Percentiles rank a stretch among this genome's conserved stretches.
Evolutionary conservation across 2,888 invertebrate species (phyloP).

Genomic region (Trachelus iudaicus): DNA sequence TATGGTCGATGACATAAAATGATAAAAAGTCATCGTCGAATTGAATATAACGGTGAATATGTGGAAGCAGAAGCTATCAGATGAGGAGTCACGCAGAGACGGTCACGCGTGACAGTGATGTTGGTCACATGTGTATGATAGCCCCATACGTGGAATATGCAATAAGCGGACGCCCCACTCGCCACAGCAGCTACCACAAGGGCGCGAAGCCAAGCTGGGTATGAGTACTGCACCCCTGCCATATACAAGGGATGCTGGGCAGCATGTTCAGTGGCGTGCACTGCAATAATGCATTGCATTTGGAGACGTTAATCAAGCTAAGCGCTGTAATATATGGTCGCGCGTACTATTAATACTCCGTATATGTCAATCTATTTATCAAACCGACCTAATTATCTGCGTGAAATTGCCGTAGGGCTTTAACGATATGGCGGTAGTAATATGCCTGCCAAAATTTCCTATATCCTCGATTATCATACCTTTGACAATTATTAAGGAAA

Average conservation of each 20-base stretch:
- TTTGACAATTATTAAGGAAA: neutral
- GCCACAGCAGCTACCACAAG: slow-evolving; percentile 15
- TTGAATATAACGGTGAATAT: neutral
- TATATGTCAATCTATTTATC: slow-evolving; percentile 50
- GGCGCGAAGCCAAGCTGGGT: slow-evolving; percentile 29
- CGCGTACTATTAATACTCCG: slow-evolving; percentile 37
- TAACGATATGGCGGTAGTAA: neutral
- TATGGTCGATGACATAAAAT: neutral
- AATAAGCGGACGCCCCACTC: slow-evolving; percentile 34
- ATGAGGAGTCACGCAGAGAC: neutral
- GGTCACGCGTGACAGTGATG: slow-evolving; percentile 28
- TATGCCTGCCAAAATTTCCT: neutral
- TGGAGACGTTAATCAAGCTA: slow-evolving; percentile 54
- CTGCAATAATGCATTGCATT: slow-evolving; percentile 47
- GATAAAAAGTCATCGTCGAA: neutral
- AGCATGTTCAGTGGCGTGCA: slow-evolving; percentile 30
- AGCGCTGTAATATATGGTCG: slow-evolving; percentile 46
- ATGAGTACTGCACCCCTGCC: slow-evolving; percentile 15
- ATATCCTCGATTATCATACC: neutral
- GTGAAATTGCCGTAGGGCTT: slow-evolving; percentile 26
- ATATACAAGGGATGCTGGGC: neutral
- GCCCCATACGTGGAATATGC: slow-evolving; percentile 35
- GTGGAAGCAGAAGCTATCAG: neutral
- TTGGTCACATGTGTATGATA: slow-evolving; percentile 22
- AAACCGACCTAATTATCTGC: slow-evolving; percentile 49